Evolutionary conservation across 2,113 vertebrate species (phyloP).

Genomic region (Melanostigma gelatinosum): DNA sequence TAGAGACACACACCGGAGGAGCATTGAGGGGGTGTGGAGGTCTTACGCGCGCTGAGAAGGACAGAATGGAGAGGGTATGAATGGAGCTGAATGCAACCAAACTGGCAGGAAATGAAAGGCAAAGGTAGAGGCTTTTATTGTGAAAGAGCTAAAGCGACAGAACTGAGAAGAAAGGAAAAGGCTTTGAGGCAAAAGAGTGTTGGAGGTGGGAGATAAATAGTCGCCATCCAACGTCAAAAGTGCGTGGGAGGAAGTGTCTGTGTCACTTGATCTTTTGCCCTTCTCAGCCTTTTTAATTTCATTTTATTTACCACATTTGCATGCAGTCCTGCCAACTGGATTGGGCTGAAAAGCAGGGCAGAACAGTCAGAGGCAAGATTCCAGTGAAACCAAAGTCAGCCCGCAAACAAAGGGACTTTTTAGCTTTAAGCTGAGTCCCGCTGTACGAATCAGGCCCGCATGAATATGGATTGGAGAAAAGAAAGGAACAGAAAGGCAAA

Average conservation of each 20-base stretch:
- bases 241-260: slow-evolving; percentile 21
- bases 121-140: slow-evolving; percentile 23
- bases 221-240: slow-evolving; percentile 9
- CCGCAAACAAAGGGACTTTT: slow-evolving; percentile 16
- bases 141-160: neutral
- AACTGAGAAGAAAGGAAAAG: slow-evolving; percentile 24
- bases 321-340: slow-evolving; percentile 21
- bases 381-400: neutral
- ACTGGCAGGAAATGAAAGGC: slow-evolving; percentile 39
- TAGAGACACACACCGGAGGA: slow-evolving; percentile 17
- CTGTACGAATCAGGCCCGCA: neutral
- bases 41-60: neutral
- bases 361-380: slow-evolving; percentile 18
- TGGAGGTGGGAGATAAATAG: slow-evolving; percentile 45
- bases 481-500: neutral
- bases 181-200: slow-evolving; percentile 33
- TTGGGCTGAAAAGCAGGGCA: slow-evolving; percentile 27
- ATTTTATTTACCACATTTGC: slow-evolving; percentile 29
- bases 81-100: slow-evolving; percentile 30
- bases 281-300: slow-evolving; percentile 8
- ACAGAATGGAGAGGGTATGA: neutral
- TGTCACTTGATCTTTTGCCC: slow-evolving; percentile 35
- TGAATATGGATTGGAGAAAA: slow-evolving; percentile 30
- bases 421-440: neutral
- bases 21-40: neutral